Evolutionary conservation across 2,113 vertebrate species (phyloP).

Genomic region (Motacilla tschutschensis): DNA sequence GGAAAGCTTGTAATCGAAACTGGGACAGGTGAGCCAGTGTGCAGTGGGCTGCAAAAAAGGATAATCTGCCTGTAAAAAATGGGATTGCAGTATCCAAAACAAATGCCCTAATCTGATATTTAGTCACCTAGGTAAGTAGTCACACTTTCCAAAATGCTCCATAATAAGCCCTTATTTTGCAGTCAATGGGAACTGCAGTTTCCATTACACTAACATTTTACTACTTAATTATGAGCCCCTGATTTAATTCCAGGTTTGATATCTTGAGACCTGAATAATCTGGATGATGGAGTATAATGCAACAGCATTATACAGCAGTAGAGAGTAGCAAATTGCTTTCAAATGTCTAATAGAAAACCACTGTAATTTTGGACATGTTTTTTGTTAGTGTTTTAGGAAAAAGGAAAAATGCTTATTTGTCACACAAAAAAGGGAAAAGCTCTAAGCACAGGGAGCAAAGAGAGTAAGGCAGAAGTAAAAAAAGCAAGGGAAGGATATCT

Average conservation of each 20-base stretch:
- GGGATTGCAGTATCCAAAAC: neutral
- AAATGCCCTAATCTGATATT: neutral
- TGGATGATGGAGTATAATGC: neutral
- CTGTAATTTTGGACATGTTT: neutral
- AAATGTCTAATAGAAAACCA: neutral
- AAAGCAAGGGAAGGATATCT: neutral
- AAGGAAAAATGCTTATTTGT: neutral
- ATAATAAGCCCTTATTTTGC: neutral
- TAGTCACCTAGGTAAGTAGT: neutral
- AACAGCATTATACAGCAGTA: neutral
- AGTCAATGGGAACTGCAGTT: neutral
- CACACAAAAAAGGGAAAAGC: neutral
- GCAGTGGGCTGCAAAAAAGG: neutral
- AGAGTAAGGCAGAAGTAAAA: neutral
- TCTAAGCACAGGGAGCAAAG: neutral
- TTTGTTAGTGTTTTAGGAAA: neutral
- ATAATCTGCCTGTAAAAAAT: neutral
- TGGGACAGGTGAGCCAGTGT: neutral
- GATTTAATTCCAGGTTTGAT: neutral
- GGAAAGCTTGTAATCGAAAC: neutral
- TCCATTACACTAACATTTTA: neutral
- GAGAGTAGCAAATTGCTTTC: neutral
- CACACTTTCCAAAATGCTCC: neutral
- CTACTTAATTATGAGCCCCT: neutral
- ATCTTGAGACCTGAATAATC: neutral